A percentile compares a stretch with the other conserved stretches of the same genome.
phyloP scores from a whole-genome alignment of 2,113 vertebrate genomes.

The Candoia aspera region DNA sequence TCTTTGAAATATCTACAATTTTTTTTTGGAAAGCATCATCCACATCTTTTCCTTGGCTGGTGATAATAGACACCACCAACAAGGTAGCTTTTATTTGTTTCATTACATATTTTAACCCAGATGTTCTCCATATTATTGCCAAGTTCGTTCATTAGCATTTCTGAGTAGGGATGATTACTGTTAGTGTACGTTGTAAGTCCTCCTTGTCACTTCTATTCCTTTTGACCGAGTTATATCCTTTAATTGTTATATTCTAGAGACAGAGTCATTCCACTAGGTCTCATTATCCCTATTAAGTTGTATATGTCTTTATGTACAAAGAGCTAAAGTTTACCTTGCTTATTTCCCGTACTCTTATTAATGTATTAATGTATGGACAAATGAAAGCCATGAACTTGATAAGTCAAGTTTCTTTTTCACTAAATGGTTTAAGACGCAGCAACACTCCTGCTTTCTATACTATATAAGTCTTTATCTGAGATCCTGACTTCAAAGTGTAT shows the following conservation, averaged over 20 bases:
- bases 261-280: background rate
- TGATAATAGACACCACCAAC: background rate
- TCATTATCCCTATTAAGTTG: background rate
- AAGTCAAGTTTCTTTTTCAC: background rate
- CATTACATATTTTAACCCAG: background rate
- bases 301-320: background rate
- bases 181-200: background rate
- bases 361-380: background rate
- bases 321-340: background rate
- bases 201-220: background rate
- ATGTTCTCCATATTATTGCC: background rate
- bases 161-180: background rate
- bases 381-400: background rate
- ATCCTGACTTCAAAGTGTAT: background rate
- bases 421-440: background rate
- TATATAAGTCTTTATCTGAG: background rate
- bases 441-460: background rate
- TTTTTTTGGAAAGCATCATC: background rate
- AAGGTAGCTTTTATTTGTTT: background rate
- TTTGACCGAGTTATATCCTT: background rate
- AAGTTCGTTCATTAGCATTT: background rate
- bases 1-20: background rate
- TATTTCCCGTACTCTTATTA: background rate
- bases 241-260: background rate
- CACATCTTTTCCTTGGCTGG: background rate